phyloP scores from a whole-genome alignment of 2,888 invertebrate species.

The Allygus modestus region DNA sequence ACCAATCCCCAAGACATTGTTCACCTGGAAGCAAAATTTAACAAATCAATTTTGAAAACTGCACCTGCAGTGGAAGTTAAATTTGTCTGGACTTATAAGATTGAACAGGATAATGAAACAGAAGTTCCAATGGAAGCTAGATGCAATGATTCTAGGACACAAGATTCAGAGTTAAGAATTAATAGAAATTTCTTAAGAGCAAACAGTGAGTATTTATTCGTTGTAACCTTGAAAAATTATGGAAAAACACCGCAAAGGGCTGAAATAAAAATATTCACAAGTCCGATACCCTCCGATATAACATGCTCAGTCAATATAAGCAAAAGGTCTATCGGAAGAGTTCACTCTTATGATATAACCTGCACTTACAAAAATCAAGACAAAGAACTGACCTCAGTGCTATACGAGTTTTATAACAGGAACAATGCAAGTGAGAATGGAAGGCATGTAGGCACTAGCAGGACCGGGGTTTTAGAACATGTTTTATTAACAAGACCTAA shows the following conservation, averaged over 20 bases:
- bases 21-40: neutral
- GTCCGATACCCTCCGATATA: neutral
- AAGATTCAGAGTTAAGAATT: slow-evolving; percentile 21
- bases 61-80: neutral
- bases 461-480: neutral
- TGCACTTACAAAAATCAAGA: neutral
- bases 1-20: neutral
- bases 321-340: neutral
- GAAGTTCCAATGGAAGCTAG: slow-evolving; percentile 3
- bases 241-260: neutral
- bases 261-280: slow-evolving; percentile 1
- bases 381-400: neutral
- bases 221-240: neutral
- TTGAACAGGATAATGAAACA: neutral
- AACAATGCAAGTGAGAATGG: neutral
- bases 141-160: neutral
- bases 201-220: neutral
- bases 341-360: neutral
- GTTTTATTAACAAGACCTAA: neutral
- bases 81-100: neutral
- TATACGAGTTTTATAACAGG: neutral
- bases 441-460: neutral
- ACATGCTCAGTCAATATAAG: neutral
- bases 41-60: neutral
- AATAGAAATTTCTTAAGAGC: neutral